Evolutionary conservation across 1,140 invertebrate genomes (phyloP).

Genomic region (Drosophila suzukii): DNA sequence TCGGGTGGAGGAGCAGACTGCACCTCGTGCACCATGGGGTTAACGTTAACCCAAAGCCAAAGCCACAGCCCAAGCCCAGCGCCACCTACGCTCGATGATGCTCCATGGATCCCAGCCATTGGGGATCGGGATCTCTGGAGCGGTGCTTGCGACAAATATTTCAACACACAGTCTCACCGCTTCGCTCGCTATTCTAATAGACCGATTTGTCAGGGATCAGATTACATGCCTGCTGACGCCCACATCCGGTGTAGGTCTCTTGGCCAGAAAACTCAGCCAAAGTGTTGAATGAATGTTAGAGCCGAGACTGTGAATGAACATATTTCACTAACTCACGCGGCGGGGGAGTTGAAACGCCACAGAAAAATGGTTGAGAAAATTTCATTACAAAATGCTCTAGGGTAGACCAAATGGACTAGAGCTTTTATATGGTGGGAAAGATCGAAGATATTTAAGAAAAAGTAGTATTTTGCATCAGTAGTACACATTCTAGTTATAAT

Average conservation of each 20-base stretch:
- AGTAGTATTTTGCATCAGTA: no score
- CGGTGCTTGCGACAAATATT: slow-evolving; percentile 81
- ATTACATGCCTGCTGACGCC: slow-evolving; percentile 83
- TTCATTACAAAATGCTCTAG: slow-evolving; percentile 22
- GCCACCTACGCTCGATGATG: slow-evolving; percentile 73
- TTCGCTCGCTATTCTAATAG: slow-evolving; percentile 80
- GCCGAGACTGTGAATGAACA: slow-evolving; percentile 57
- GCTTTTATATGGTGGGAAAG: slow-evolving; percentile 7
- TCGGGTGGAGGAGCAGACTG: slow-evolving; percentile 28
- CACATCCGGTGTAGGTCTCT: slow-evolving; percentile 71
- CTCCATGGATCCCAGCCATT: slow-evolving; percentile 16
- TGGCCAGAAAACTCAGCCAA: slow-evolving; percentile 40
- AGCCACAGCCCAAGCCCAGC: slow-evolving; percentile 65
- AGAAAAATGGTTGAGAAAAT: slow-evolving; percentile 36
- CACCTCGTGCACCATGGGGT: slow-evolving; percentile 50
- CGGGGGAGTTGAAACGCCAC: slow-evolving; percentile 8
- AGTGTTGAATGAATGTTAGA: slow-evolving; percentile 65
- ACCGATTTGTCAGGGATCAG: slow-evolving; percentile 84
- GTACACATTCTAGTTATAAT: no score
- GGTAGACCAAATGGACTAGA: neutral
- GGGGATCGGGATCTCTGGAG: slow-evolving; percentile 9
- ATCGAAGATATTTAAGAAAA: no score
- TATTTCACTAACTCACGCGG: slow-evolving; percentile 40
- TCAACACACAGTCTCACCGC: slow-evolving; percentile 72
- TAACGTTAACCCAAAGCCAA: slow-evolving; percentile 31